These are phyloP conservation scores for Adelges cooleyi DNA, from an alignment of 1,140 invertebrate genomes.

Conservation along the genomic window DNA sequence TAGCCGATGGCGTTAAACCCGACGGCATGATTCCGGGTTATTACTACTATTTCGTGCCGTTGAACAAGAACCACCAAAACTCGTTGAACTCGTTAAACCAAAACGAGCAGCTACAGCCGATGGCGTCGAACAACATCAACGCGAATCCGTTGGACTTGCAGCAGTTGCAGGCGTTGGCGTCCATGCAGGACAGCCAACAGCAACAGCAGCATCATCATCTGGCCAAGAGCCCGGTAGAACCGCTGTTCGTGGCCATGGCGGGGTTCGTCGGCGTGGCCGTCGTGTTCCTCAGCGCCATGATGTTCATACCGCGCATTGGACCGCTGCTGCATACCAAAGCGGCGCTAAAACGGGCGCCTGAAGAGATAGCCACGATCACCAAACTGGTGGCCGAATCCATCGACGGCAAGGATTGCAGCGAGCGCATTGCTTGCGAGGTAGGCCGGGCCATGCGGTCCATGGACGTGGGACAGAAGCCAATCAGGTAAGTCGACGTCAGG, in stretches of 20 bases:
- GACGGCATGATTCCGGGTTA: background rate
- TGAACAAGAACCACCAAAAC: background rate
- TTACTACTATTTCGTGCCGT: background rate
- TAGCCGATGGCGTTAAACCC: background rate
- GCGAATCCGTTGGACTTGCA: background rate
- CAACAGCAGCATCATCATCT: background rate
- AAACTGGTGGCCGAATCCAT: constrained; percentile 33
- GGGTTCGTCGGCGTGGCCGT: constrained; percentile 42
- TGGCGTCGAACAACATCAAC: background rate
- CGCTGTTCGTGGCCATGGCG: constrained; percentile 41
- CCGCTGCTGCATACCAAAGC: constrained; percentile 9
- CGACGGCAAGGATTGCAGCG: constrained; percentile 35
- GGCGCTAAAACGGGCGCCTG: constrained; percentile 29
- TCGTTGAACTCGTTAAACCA: background rate
- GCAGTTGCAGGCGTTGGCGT: too few relatives aligned
- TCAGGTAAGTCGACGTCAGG: too few relatives aligned
- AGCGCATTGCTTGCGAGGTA: constrained; percentile 35
- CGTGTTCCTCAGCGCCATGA: constrained; percentile 39
- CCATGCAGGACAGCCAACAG: background rate
- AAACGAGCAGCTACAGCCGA: background rate
- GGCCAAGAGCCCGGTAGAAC: constrained; percentile 36
- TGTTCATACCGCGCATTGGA: constrained; percentile 39
- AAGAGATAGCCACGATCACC: constrained; percentile 33
- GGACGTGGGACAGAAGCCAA: constrained; percentile 32
- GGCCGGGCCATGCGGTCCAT: constrained; percentile 33